Conservation (phyloP, 2,888 invertebrate genomes). For the Lasioglossum zephyrum region DNA sequence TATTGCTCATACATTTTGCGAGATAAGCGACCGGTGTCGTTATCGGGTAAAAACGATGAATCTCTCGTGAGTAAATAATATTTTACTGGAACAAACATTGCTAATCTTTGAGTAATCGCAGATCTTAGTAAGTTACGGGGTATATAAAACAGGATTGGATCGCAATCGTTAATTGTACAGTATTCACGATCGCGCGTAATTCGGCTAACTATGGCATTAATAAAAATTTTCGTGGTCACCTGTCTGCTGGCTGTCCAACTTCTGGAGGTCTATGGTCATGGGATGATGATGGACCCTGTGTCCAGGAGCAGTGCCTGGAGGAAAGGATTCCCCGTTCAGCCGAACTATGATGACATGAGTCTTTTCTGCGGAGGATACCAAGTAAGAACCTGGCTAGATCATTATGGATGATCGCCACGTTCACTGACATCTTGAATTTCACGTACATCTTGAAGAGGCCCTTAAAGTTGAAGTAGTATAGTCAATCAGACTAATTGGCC, state of each 20-base stretch:
- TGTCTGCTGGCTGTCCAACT: conserved; percentile 30
- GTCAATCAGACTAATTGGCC: neutral
- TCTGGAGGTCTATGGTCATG: conserved; percentile 83
- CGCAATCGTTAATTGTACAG: neutral
- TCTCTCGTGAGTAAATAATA: neutral
- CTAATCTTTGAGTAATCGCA: neutral
- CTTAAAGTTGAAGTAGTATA: neutral
- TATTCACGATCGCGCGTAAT: neutral
- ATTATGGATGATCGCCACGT: neutral
- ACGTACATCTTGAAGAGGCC: neutral
- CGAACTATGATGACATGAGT: conserved; percentile 86
- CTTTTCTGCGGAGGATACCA: conserved; percentile 86
- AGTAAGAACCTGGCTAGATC: conserved; percentile 73
- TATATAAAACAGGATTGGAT: conserved; percentile 34
- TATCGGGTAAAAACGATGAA: neutral
- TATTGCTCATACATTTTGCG: neutral
- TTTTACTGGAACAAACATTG: neutral
- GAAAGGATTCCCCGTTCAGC: conserved; percentile 80
- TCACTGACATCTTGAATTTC: neutral
- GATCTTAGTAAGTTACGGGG: neutral
- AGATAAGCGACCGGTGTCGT: neutral
- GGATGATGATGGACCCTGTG: conserved; percentile 86
- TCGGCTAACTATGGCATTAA: conserved; percentile 28
- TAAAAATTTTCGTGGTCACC: conserved; percentile 29
- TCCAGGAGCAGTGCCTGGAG: conserved; percentile 86